These are phyloP conservation scores for human (Homo sapiens) DNA, from an alignment of 2,113 vertebrate species.

Conservation along the genomic window GRCh38 chr1:105869001-105869500, in stretches of 20 bases:
- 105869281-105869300: background rate
- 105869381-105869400: background rate
- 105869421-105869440: background rate
- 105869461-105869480: background rate
- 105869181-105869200: accelerated
- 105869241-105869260: background rate
- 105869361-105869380: background rate
- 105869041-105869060: too few relatives aligned
- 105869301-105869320: background rate
- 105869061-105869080: too few relatives aligned
- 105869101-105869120: background rate
- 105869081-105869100: too few relatives aligned
- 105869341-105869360: background rate
- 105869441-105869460: background rate
- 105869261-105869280: background rate
- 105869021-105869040: too few relatives aligned
- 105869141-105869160: background rate
- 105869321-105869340: background rate
- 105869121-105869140: background rate
- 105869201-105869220: background rate
- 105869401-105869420: background rate
- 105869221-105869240: background rate
- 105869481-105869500: background rate
- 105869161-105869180: background rate
- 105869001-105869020: too few relatives aligned